A percentile compares a stretch with the other conserved stretches of the same genome.
Conservation (phyloP, 92 coral and sea anemone species). For the Phymanthus crucifer region DNA sequence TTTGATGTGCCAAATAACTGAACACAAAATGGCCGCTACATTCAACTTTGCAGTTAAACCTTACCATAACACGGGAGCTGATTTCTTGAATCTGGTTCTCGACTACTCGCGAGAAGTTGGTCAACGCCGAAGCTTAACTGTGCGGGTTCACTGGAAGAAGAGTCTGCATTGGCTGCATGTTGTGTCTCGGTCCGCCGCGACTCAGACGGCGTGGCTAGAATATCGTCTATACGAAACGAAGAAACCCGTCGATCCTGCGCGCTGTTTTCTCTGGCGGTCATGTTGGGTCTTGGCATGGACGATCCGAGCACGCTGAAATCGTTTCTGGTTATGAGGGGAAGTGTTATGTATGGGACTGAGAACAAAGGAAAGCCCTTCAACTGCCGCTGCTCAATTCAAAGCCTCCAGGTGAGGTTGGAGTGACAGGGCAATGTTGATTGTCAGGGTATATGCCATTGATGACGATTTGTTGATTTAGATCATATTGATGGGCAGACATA, state of each 20-base stretch:
- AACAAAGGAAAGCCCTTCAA: slow-evolving; percentile 69
- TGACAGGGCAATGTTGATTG: slow-evolving; percentile 91
- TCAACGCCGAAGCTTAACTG: slow-evolving; percentile 83
- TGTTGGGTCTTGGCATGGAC: slow-evolving; percentile 33
- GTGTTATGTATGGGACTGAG: slow-evolving; percentile 33
- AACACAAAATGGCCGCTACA: slow-evolving; percentile 34
- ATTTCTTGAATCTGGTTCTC: slow-evolving; percentile 57
- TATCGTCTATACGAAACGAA: slow-evolving; percentile 87
- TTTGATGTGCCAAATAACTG: slow-evolving; percentile 18
- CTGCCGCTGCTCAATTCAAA: slow-evolving; percentile 61
- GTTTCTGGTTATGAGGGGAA: slow-evolving; percentile 13
- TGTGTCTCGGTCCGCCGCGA: slow-evolving; percentile 49
- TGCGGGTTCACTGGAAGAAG: slow-evolving; percentile 44
- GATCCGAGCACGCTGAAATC: slow-evolving; percentile 30
- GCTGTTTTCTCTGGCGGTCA: slow-evolving; percentile 46
- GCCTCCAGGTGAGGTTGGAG: slow-evolving; percentile 86
- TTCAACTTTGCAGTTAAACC: slow-evolving; percentile 20
- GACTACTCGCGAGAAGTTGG: slow-evolving; percentile 69
- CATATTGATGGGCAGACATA: slow-evolving; percentile 89
- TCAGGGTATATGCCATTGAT: slow-evolving; percentile 87
- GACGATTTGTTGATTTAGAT: slow-evolving; percentile 95
- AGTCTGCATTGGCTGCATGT: slow-evolving; percentile 30
- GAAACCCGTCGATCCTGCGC: slow-evolving; percentile 65
- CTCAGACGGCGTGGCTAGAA: slow-evolving; percentile 61
- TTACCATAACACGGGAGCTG: slow-evolving; percentile 68